Percentiles rank a stretch among this genome's conserved stretches.
phyloP scores from a whole-genome alignment of 2,888 invertebrate species.

The Vannuccia rotundouncinata region DNA sequence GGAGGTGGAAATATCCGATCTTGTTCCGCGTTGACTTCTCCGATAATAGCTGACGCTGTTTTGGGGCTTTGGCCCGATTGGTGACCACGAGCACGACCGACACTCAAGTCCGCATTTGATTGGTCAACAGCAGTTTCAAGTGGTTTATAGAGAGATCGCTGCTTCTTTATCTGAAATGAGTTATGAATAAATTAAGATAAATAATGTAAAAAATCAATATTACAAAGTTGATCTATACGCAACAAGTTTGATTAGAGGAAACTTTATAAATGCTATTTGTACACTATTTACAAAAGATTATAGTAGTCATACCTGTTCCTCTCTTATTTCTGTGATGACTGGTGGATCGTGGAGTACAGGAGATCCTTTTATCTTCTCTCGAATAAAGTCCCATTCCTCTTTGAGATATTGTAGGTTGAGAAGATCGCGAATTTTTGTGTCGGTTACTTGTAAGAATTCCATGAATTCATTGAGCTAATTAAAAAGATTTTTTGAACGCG shows the following conservation, averaged over 20 bases:
- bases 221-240: no score
- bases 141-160: neutral
- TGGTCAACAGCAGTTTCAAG: neutral
- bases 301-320: neutral
- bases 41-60: neutral
- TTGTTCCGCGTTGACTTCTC: neutral
- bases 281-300: neutral
- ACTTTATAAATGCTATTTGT: no score
- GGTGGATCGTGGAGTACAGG: neutral
- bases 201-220: no score
- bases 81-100: neutral
- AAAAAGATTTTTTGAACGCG: neutral
- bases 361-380: slow-evolving; percentile 42
- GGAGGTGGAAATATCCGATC: neutral
- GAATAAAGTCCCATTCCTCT: slow-evolving; percentile 50
- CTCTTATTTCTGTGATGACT: neutral
- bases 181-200: no score
- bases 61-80: neutral
- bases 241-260: no score
- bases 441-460: slow-evolving; percentile 48
- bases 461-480: slow-evolving; percentile 43
- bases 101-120: neutral
- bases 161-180: no score
- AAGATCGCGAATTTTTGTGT: slow-evolving; percentile 45
- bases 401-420: slow-evolving; percentile 47